These are phyloP conservation scores for Melipona beecheii DNA, from an alignment of 2,888 invertebrate species.

Conservation along the genomic window DNA sequence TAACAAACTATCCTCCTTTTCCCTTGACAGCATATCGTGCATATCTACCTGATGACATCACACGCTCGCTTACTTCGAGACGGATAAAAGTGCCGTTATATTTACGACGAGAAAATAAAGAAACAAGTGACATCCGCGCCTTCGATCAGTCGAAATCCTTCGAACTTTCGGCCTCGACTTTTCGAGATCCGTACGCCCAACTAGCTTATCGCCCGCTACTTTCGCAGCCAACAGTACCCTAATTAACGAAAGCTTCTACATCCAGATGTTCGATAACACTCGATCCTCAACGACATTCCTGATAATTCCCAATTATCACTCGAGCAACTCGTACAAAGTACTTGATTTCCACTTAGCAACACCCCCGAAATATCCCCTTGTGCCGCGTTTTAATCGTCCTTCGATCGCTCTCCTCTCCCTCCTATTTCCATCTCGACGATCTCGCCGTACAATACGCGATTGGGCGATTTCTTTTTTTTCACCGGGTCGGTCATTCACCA, in stretches of 20 bases:
- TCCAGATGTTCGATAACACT: background rate
- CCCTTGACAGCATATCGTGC: conserved; percentile 35
- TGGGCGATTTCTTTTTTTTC: conserved; percentile 5
- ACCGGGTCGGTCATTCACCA: conserved; percentile 66
- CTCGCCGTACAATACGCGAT: background rate
- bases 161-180: conserved; percentile 2
- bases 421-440: background rate
- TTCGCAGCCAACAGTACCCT: background rate
- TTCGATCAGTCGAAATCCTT: conserved; percentile 24
- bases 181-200: background rate
- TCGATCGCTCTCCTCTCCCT: background rate
- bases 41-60: conserved; percentile 67
- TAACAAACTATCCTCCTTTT: conserved; percentile 35
- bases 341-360: conserved; percentile 18
- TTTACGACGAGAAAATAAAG: conserved; percentile 52
- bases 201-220: background rate
- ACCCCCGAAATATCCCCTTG: conserved; percentile 25
- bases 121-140: conserved; percentile 2
- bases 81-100: conserved; percentile 60
- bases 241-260: background rate
- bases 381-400: background rate
- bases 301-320: conserved; percentile 4
- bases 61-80: conserved; percentile 48
- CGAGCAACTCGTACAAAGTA: background rate
- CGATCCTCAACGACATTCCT: background rate